Percentiles rank a stretch among this genome's conserved stretches.
phyloP scores from a whole-genome alignment of 2,797 vertebrate species.

The Chaetodon trifasciatus region DNA sequence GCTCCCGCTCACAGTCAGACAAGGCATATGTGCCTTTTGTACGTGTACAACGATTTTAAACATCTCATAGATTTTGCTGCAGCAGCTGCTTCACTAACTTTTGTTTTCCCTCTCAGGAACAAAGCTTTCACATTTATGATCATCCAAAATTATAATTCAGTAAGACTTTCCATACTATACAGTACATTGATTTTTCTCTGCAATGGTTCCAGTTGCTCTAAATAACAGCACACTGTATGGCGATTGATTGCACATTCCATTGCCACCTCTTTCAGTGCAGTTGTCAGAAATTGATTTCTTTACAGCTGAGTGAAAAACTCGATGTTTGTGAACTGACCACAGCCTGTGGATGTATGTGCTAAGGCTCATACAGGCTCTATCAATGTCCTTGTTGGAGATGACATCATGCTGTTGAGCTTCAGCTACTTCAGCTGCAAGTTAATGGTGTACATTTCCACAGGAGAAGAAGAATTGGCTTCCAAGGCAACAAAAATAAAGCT shows the following conservation, averaged over 20 bases:
- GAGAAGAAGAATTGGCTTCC: background rate
- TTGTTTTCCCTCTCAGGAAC: background rate
- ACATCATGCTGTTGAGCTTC: background rate
- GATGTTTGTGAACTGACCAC: background rate
- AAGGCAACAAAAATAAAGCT: background rate
- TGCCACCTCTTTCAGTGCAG: background rate
- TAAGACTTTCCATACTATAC: background rate
- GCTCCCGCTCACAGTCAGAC: background rate
- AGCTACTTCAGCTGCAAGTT: background rate
- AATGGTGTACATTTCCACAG: background rate
- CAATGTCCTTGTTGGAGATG: background rate
- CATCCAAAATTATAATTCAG: background rate
- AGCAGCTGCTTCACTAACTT: background rate
- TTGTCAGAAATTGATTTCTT: slow-evolving; percentile 42
- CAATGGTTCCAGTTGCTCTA: background rate
- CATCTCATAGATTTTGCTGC: background rate
- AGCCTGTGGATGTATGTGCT: background rate
- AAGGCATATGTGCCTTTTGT: background rate
- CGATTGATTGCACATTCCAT: slow-evolving; percentile 23
- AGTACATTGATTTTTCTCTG: slow-evolving; percentile 6
- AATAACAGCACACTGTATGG: background rate
- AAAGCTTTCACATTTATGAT: background rate
- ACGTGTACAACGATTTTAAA: background rate
- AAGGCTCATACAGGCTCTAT: background rate
- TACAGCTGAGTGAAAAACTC: slow-evolving; percentile 33